Evolutionary conservation across 2,888 invertebrate species (phyloP), one percentile per base, ranked within the genome.

Genomic region (Branchinecta sandiegonensis): DNA sequence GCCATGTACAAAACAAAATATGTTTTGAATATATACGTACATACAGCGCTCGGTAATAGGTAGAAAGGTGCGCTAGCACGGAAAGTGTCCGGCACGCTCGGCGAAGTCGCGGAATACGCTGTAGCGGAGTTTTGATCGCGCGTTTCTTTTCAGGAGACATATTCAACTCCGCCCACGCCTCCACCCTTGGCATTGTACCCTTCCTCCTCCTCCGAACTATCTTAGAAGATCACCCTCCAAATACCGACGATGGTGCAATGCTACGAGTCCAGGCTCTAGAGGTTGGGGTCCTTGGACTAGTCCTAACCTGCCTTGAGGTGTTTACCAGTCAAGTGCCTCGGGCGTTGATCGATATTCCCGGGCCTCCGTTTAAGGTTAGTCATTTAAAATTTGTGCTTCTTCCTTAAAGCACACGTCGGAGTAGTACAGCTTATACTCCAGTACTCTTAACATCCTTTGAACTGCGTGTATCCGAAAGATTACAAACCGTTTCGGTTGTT

Each of bases 291-390:
- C 85, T 92, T 74, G 85, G 92, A 73, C 83, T 94, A 68, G 82
- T 94, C 73, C 83, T 95, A 63, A 88, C 89, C 68, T 94, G 93
- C 75, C 82, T 95, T 69, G 88, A 92, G 1, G 88, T 92, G 56
- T 91, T 94, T 77, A 92, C 93, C 70, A 80, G 81, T 73, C 81
- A 81, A 46, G 65, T 65, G 10, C 65, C 47, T 17, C 66, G 65
- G 37, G 69, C 67, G 11, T 56, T 64, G 13, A 65, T 69, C 50
- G 37, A 46, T 11, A 65, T 69, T 13, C 69, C 69, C 14, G 68
- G 67, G 37, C 37, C 17, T 56, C 56, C 56, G 8, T 56, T 9
- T 10, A 56, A n/a, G 17, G 56, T 56, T n/a, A 56, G 56, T 10
- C 8, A 14, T 56, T 56, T 8, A 1, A 56, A 56, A 14, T 56